Conservation (phyloP, 2,888 invertebrate species). For the Oligia latruncula region DNA sequence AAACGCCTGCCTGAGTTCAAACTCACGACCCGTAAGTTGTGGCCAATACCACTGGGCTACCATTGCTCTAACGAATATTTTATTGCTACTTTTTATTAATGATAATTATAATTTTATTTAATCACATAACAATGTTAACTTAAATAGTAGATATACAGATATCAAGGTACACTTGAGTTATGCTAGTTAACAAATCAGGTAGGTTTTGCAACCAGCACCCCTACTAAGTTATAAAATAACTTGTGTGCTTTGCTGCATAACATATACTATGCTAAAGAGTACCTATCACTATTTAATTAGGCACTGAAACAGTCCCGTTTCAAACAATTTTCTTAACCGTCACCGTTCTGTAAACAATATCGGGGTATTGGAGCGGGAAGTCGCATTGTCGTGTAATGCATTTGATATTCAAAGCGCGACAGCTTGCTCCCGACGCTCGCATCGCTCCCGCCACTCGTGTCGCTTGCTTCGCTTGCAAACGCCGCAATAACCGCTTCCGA, state of each 20-base stretch:
- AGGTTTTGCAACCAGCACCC: too few species aligned
- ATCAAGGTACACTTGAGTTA: too few species aligned
- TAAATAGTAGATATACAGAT: too few species aligned
- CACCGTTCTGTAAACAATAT: conserved; percentile 4
- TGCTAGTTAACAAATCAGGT: too few species aligned
- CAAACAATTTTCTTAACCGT: background rate
- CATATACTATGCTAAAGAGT: background rate
- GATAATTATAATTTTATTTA: too few species aligned
- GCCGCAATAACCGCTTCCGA: conserved; percentile 51
- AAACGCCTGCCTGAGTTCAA: background rate
- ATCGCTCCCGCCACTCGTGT: conserved; percentile 7
- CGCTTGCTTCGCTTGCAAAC: conserved; percentile 40
- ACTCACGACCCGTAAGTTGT: background rate
- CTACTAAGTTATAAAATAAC: too few species aligned
- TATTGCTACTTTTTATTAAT: too few species aligned
- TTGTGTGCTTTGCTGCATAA: too few species aligned
- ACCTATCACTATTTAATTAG: background rate
- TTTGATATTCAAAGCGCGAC: conserved; percentile 52
- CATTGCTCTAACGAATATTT: background rate
- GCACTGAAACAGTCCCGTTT: background rate
- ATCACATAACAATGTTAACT: too few species aligned
- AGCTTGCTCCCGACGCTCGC: conserved; percentile 46
- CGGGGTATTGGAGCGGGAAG: conserved; percentile 21
- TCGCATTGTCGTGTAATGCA: conserved; percentile 32
- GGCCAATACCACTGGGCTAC: background rate